phyloP scores from a whole-genome alignment of 1,140 invertebrate species.

The Antheraea pernyi region DNA sequence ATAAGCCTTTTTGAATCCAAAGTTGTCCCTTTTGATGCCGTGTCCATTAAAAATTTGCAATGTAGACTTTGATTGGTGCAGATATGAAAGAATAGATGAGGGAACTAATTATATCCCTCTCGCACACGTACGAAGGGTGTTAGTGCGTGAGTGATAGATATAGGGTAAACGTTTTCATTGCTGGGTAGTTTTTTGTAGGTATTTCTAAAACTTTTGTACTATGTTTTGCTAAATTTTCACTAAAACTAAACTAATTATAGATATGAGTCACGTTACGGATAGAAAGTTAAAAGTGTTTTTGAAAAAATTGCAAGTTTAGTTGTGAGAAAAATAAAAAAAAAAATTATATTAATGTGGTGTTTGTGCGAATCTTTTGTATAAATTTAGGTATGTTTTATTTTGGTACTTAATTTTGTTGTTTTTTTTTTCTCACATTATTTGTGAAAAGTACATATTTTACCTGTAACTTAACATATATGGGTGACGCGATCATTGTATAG shows the following conservation, averaged over 20 bases:
- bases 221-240: conserved; percentile 79
- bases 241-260: conserved; percentile 60
- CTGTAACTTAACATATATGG: neutral
- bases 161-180: conserved; percentile 68
- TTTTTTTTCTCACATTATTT: neutral
- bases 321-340: conserved; percentile 21
- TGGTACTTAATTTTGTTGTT: neutral
- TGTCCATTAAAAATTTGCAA: conserved; percentile 42
- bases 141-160: conserved; percentile 58
- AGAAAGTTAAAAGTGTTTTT: conserved; percentile 27
- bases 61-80: conserved; percentile 50
- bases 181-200: conserved; percentile 72
- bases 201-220: conserved; percentile 78
- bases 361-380: conserved; percentile 3
- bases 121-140: conserved; percentile 42
- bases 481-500: conserved; percentile 1
- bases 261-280: conserved; percentile 67
- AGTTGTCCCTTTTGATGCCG: conserved; percentile 23
- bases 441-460: conserved; percentile 1
- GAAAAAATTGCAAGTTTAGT: conserved; percentile 1
- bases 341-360: conserved; percentile 28
- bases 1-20: neutral
- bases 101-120: conserved; percentile 42
- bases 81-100: conserved; percentile 27
- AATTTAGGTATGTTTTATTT: neutral